Base-by-base conservation (phyloP, 1,140 invertebrate genomes). In the Lanistes nyassanus region DNA sequence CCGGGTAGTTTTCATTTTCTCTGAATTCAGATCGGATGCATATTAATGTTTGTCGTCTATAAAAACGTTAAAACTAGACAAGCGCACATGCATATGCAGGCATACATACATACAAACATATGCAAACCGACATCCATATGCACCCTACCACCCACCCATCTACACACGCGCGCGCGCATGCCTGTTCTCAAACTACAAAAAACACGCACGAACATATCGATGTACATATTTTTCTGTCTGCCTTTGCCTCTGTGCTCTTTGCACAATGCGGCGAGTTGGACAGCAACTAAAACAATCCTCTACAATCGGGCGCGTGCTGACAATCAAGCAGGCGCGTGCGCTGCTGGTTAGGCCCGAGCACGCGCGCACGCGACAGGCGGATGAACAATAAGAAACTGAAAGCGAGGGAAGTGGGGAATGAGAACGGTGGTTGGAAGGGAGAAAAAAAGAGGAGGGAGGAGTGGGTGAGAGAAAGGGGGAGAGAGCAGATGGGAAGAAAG, bases 91-190 rank as follows among this genome's bases (percentile, higher is more conserved):
- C 62, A 65, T 29, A 65, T 29, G 31, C 62, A 65, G 13, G 31
- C 62, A 65, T n/a, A 42, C 34, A 67, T n/a, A 67, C 65, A 67
- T 37, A 67, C 65, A 67, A 34, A 67, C 65, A 67, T 37, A 67
- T 37, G 39, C 65, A 67, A 34, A 67, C 65, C 37, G 34, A 67
- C 65, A 67, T 37, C 37, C 65, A 67, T 37, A 67, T 37, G 42
- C 37, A 51, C 66, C 39, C 66, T 42, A 36, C 39, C 36, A 68
- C 66, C 4, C 39, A 47, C 66, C n/a, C 37, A 42, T 39, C 29
- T n/a, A 16, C 39, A 68, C 37, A 66, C 64, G 51, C n/a, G n/a
- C n/a, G n/a, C n/a, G n/a, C n/a, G n/a, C n/a, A n/a, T n/a, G n/a
- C n/a, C n/a, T n/a, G n/a, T n/a, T n/a, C n/a, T n/a, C n/a, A n/a